These are phyloP conservation scores for Campylorhamphus procurvoides DNA, from an alignment of 2,113 vertebrate genomes.

Conservation along the genomic window DNA sequence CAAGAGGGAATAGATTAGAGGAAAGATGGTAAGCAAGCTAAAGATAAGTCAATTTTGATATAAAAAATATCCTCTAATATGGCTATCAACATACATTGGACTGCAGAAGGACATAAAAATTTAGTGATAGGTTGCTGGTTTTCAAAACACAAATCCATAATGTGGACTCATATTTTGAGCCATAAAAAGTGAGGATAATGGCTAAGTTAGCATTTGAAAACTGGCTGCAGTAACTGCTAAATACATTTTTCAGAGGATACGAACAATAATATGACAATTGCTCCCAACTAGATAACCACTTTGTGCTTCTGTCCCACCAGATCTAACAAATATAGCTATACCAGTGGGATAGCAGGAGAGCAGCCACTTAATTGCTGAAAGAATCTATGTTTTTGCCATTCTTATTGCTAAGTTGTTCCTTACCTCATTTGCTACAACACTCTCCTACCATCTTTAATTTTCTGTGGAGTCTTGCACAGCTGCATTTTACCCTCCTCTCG, in stretches of 20 bases:
- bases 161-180: not conserved
- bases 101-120: not conserved
- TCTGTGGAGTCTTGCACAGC: not conserved
- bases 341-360: not conserved
- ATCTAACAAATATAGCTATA: not conserved
- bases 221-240: not conserved
- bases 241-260: constrained; percentile 25
- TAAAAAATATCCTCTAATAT: not conserved
- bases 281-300: not conserved
- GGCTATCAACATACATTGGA: not conserved
- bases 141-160: constrained; percentile 36
- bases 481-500: not conserved
- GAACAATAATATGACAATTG: constrained; percentile 28
- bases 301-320: constrained; percentile 7
- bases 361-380: not conserved
- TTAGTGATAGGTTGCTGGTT: not conserved
- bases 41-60: not conserved
- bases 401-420: not conserved
- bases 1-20: not conserved
- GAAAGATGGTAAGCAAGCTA: not conserved
- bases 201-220: constrained; percentile 42
- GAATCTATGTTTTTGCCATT: not conserved
- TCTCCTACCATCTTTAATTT: not conserved
- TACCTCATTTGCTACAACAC: not conserved
- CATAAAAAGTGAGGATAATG: constrained; percentile 37